phyloP scores from a whole-genome alignment of 2,888 invertebrate species.

The Seira ritae region DNA sequence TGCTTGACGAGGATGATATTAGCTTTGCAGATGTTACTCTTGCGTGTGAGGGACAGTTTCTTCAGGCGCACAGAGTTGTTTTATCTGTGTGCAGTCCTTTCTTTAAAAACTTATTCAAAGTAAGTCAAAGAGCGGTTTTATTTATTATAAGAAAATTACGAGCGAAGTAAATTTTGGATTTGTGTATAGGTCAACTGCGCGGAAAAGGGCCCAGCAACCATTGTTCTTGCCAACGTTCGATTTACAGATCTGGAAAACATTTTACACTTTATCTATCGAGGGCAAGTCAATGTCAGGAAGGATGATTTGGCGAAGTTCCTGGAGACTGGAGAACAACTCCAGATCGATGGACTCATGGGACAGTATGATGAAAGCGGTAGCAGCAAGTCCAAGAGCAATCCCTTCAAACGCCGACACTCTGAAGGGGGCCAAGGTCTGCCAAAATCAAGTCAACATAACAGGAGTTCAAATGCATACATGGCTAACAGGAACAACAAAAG shows the following conservation, averaged over 20 bases:
- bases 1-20: conserved; percentile 61
- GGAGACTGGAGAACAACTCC: conserved; percentile 55
- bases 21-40: conserved; percentile 62
- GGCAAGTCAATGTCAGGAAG: conserved; percentile 50
- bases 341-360: conserved; percentile 52
- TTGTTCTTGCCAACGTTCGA: conserved; percentile 43
- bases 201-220: conserved; percentile 47
- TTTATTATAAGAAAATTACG: too few relatives aligned
- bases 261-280: conserved; percentile 54
- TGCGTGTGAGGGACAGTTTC: conserved; percentile 67
- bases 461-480: neutral
- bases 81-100: conserved; percentile 68
- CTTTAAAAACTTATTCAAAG: conserved; percentile 70
- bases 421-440: conserved; percentile 38
- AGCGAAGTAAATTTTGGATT: too few relatives aligned
- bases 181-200: conserved; percentile 55
- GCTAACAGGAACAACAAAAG: neutral
- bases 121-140: too few relatives aligned
- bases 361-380: neutral
- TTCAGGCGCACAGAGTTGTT: conserved; percentile 66
- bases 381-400: neutral
- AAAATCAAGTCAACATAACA: neutral
- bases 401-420: conserved; percentile 42
- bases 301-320: conserved; percentile 50
- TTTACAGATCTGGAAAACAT: conserved; percentile 56